Evolutionary conservation across 2,113 vertebrate genomes (phyloP), one percentile per base, ranked within the genome.

Genomic region (Nesospiza acunhae): DNA sequence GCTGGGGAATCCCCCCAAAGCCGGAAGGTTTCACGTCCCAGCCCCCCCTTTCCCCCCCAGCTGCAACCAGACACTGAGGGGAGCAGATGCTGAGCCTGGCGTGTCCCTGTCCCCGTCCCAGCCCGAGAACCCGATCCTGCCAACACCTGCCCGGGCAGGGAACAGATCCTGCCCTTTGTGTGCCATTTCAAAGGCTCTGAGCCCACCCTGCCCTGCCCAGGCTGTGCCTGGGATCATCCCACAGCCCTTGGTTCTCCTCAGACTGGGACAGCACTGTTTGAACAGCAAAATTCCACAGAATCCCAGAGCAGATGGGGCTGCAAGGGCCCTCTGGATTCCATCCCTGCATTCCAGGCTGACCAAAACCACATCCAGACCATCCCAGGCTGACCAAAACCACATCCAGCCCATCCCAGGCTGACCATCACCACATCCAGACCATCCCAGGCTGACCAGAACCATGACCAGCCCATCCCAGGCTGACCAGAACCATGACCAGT

Each of bases 11-110:
- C 24, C 20, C 30, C 18, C 52, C 64, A 73, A 31, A 76, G 3
- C 64, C 5, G 18, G 26, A 12, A 15, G 2, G 6, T 35, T 52
- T 10, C 3, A 0, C 31, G 73, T 11, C 28, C 75, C 13, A 4
- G 11, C 26, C 77, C 77, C 37, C 60, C 22, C n/a, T 41, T 37
- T 21, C 37, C 6, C 5, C 4, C 31, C 30, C 13, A 27, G 41
- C 69, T 96, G 94, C 77, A 92, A 96, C 89, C 85, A 44, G 95
- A 96, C 91, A 87, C 96, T n/a, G 1, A 58, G 77, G 37, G 49
- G 3, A 82, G 92, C 94, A 97, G 96, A 95, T 95, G 93, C 93
- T 0, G 28, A 91, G 90, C 92, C 74, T 18, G 10, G 35, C 46
- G 49, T 41, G 64, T 68, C 78, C 83, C 52, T 9, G 67, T 77